phyloP scores from a whole-genome alignment of 2,888 invertebrate genomes.

The Meteorus cinctellus region DNA sequence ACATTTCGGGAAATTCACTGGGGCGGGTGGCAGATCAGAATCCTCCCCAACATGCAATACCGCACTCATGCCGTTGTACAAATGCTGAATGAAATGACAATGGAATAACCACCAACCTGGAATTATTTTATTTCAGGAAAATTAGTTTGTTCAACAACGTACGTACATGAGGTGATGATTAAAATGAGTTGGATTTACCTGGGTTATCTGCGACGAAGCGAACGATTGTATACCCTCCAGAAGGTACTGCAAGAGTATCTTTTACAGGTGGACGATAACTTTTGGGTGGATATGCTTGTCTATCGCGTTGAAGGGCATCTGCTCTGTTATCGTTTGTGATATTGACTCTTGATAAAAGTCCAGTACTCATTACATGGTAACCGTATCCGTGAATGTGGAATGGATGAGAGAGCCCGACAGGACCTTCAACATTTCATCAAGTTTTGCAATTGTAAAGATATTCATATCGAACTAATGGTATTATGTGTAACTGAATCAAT shows the following conservation, averaged over 20 bases:
- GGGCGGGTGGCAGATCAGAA: conserved; percentile 58
- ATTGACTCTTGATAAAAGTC: conserved; percentile 63
- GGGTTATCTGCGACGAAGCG: conserved; percentile 91
- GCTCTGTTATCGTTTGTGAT: conserved; percentile 79
- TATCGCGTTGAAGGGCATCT: conserved; percentile 84
- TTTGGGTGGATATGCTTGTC: conserved; percentile 79
- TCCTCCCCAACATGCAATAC: conserved; percentile 58
- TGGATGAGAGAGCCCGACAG: conserved; percentile 88
- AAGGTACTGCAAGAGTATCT: conserved; percentile 91
- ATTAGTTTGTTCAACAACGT: too few species aligned
- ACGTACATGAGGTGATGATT: too few species aligned
- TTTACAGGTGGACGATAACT: conserved; percentile 87
- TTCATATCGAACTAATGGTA: neutral
- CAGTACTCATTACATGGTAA: conserved; percentile 88
- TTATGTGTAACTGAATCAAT: neutral
- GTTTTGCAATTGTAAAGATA: neutral
- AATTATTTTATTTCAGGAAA: conserved; percentile 27
- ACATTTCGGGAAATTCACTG: conserved; percentile 58
- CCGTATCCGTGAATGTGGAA: conserved; percentile 91
- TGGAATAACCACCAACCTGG: conserved; percentile 66
- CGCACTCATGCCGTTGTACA: conserved; percentile 60
- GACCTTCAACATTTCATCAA: conserved; percentile 76
- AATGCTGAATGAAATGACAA: conserved; percentile 63
- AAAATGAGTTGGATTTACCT: conserved; percentile 74
- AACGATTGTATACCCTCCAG: conserved; percentile 90